Evolutionary conservation across 2,888 invertebrate species (phyloP).

Genomic region (Lycocerus yunnanus): DNA sequence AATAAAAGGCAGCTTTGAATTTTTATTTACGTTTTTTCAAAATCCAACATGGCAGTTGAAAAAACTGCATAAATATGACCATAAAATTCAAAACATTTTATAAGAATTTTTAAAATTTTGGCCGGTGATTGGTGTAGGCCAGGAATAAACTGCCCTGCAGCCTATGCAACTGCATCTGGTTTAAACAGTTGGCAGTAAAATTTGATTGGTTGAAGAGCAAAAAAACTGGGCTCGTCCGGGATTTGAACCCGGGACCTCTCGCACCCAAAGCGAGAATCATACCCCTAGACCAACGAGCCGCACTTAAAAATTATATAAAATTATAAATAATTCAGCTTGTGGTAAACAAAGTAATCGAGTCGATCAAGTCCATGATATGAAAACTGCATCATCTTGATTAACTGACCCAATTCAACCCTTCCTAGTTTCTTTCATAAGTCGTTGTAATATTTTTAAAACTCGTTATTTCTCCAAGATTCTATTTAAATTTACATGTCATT

Average conservation of each 20-base stretch:
- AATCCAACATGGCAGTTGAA: no score
- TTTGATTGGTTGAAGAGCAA: no score
- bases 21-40: no score
- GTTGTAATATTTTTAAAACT: not conserved
- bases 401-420: not conserved
- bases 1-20: no score
- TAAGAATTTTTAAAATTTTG: no score
- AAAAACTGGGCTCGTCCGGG: slow-evolving; percentile 59
- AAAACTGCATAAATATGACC: no score
- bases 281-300: slow-evolving; percentile 74
- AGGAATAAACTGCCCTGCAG: no score
- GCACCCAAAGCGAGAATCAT: slow-evolving; percentile 71
- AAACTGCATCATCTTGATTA: not conserved
- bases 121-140: no score
- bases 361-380: not conserved
- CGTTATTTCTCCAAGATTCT: not conserved
- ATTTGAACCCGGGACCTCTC: slow-evolving; percentile 64
- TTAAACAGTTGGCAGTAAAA: no score
- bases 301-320: not conserved
- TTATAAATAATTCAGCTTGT: not conserved
- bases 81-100: no score
- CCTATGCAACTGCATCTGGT: no score
- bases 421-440: not conserved
- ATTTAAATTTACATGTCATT: not conserved
- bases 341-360: not conserved